A percentile compares a stretch with the other conserved stretches of the same genome.
phyloP scores from a whole-genome alignment of 2,113 vertebrate species.

The Gracilinanus agilis region DNA sequence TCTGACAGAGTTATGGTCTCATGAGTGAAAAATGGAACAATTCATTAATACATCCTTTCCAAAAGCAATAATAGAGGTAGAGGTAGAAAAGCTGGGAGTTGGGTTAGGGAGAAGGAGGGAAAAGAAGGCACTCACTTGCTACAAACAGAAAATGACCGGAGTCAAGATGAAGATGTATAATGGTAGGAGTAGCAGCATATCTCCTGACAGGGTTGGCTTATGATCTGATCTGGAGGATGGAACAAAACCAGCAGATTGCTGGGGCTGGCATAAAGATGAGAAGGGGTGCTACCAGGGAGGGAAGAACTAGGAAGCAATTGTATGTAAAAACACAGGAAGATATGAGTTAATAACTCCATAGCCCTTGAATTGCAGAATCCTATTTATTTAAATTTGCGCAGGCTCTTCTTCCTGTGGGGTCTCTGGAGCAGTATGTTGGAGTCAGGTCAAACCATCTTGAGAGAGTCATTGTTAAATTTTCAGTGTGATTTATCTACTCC shows the following conservation, averaged over 20 bases:
- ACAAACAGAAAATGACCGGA: neutral
- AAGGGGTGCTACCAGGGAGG: neutral
- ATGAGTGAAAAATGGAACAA: neutral
- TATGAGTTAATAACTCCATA: conserved; percentile 23
- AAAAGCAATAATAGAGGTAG: neutral
- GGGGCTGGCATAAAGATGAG: neutral
- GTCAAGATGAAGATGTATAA: neutral
- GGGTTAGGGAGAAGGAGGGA: neutral
- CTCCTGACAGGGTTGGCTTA: neutral
- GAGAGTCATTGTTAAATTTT: neutral
- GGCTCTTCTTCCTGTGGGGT: conserved; percentile 14
- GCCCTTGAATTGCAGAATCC: conserved; percentile 49
- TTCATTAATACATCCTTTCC: neutral
- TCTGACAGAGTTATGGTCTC: neutral
- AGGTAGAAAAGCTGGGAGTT: neutral
- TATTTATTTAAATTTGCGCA: conserved; percentile 46
- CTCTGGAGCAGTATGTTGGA: neutral
- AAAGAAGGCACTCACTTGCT: neutral
- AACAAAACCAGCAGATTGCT: neutral
- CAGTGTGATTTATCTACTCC: neutral
- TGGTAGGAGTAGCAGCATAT: neutral
- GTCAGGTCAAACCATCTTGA: neutral
- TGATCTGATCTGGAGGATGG: neutral
- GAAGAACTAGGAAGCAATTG: conserved; percentile 73
- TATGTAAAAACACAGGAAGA: conserved; percentile 63